Percentiles rank a stretch among this genome's conserved stretches.
phyloP scores from a whole-genome alignment of 2,113 vertebrate genomes.

The Petroica traversi region DNA sequence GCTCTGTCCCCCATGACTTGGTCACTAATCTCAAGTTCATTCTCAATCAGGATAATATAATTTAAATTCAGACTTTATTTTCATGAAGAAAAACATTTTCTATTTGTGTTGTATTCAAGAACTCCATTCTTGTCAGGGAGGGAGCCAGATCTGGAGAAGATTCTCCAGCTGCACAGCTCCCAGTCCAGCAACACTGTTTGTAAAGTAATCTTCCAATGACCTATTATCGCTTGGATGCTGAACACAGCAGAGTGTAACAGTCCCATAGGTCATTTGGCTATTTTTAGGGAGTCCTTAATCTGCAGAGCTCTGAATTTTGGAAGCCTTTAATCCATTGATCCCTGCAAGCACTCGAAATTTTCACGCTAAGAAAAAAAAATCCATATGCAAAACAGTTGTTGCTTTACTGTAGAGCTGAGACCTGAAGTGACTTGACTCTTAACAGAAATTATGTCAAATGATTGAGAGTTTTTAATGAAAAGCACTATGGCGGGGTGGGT shows the following conservation, averaged over 20 bases:
- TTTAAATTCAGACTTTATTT: not conserved
- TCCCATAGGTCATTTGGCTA: slow-evolving; percentile 18
- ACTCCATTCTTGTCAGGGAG: not conserved
- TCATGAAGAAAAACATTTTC: not conserved
- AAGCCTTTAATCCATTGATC: slow-evolving; percentile 56
- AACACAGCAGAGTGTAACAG: slow-evolving; percentile 13
- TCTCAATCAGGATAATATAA: not conserved
- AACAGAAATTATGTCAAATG: not conserved
- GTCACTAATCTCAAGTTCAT: not conserved
- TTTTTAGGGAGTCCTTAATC: slow-evolving; percentile 62
- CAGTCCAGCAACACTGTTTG: not conserved
- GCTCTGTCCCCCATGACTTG: not conserved
- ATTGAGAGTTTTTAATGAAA: not conserved
- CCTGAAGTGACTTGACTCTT: not conserved
- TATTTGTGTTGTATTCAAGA: not conserved
- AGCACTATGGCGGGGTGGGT: not conserved
- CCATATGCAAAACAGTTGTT: not conserved
- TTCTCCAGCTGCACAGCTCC: not conserved
- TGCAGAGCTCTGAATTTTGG: slow-evolving; percentile 44
- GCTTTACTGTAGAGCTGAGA: not conserved
- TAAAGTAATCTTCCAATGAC: slow-evolving; percentile 46
- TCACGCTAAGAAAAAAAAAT: not conserved
- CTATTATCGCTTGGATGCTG: slow-evolving; percentile 16
- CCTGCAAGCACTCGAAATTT: not conserved
- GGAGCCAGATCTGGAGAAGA: not conserved